Evolutionary conservation across 2,113 vertebrate species (phyloP).

Genomic region (Empidonax traillii): DNA sequence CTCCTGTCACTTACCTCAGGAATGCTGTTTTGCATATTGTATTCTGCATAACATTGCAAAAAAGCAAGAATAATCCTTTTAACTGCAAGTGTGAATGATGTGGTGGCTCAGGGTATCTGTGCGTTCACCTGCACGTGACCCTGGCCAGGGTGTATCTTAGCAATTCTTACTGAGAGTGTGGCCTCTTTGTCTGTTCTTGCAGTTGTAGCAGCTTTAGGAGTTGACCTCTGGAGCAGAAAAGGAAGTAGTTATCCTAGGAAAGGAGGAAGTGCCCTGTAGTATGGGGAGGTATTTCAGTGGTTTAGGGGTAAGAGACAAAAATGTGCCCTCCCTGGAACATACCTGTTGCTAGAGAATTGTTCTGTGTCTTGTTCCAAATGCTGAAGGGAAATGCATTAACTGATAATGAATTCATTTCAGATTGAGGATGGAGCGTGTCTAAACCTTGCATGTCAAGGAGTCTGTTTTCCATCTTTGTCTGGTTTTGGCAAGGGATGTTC

Average conservation of each 20-base stretch:
- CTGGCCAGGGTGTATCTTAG: neutral
- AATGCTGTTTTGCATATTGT: slow-evolving; percentile 61
- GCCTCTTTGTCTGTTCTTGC: neutral
- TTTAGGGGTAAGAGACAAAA: neutral
- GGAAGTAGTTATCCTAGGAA: neutral
- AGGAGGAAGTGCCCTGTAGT: slow-evolving; percentile 36
- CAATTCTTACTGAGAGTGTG: neutral
- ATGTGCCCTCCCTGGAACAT: neutral
- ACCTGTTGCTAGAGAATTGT: neutral
- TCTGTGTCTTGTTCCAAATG: neutral
- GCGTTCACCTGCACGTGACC: neutral
- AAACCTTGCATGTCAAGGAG: neutral
- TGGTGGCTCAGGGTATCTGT: neutral
- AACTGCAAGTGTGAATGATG: neutral
- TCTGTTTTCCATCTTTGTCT: slow-evolving; percentile 2
- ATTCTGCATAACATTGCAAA: slow-evolving; percentile 7
- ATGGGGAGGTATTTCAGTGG: neutral
- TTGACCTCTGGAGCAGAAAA: neutral
- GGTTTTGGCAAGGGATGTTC: neutral
- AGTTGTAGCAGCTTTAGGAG: neutral
- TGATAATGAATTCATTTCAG: neutral
- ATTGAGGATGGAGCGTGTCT: neutral
- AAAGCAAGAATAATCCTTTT: slow-evolving; percentile 13
- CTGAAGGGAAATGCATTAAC: slow-evolving; percentile 7
- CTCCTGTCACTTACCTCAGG: slow-evolving; percentile 71